Evolutionary conservation across 30 jellyfish, hydroid and myxozoan genomes (phyloP).

Genomic region (Calvadosia cruxmelitensis): DNA sequence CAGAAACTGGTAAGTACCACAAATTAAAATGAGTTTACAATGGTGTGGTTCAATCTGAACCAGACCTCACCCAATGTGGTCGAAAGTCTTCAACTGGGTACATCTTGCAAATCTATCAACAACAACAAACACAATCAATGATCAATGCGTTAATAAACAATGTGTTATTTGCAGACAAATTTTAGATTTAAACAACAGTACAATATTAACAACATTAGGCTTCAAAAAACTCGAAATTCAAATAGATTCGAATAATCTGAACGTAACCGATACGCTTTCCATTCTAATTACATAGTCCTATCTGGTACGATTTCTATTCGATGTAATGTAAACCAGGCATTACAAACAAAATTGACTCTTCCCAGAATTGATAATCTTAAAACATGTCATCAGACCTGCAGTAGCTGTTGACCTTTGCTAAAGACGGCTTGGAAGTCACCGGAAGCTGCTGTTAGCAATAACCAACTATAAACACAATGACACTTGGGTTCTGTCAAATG

Average conservation of each 20-base stretch:
- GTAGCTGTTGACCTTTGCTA: too few relatives aligned
- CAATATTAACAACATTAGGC: neutral
- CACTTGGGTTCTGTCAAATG: neutral
- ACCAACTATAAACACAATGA: neutral
- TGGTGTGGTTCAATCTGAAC: neutral
- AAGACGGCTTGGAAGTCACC: too few relatives aligned
- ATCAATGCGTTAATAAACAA: neutral
- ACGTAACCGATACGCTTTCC: too few relatives aligned
- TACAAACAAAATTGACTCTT: too few relatives aligned
- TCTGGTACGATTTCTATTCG: too few relatives aligned
- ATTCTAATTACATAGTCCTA: too few relatives aligned
- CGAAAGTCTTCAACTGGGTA: constrained; percentile 80
- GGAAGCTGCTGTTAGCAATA: neutral
- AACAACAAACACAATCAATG: neutral
- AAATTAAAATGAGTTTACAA: neutral
- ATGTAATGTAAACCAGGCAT: too few relatives aligned
- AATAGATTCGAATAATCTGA: too few relatives aligned
- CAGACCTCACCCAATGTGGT: constrained; percentile 91
- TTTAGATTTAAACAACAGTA: neutral
- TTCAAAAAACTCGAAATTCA: neutral
- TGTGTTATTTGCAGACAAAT: neutral
- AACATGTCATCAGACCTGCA: too few relatives aligned
- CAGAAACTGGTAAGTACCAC: too few relatives aligned
- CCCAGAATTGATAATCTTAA: too few relatives aligned
- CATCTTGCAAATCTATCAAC: constrained; percentile 64